phyloP scores from a whole-genome alignment of 2,113 vertebrate species.

The Lonchura striata region DNA sequence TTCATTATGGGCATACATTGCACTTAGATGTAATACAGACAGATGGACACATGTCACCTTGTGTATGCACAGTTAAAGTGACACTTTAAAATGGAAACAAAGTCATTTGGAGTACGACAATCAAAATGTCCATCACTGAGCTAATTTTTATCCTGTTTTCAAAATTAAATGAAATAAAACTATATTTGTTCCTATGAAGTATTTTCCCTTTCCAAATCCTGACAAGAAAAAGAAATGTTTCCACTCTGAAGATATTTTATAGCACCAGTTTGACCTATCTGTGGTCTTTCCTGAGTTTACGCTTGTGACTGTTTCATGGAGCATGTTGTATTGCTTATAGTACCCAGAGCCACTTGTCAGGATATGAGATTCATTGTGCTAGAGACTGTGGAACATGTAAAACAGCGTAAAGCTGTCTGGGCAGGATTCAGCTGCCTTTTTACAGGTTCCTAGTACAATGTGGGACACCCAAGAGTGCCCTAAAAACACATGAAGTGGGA shows the following conservation, averaged over 20 bases:
- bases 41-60: not conserved
- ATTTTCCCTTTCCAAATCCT: not conserved
- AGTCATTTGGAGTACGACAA: not conserved
- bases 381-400: not conserved
- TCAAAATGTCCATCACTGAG: not conserved
- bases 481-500: not conserved
- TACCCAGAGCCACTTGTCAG: not conserved
- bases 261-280: not conserved
- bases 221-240: not conserved
- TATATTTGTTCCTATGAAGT: not conserved
- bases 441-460: not conserved
- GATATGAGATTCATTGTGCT: not conserved
- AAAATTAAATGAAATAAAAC: not conserved
- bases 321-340: not conserved
- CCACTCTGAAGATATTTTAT: not conserved
- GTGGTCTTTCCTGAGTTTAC: not conserved
- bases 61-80: conserved; percentile 4
- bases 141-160: not conserved
- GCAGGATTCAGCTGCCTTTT: conserved; percentile 5
- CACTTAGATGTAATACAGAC: not conserved
- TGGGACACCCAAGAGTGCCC: not conserved
- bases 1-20: not conserved
- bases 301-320: not conserved
- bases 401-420: not conserved
- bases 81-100: conserved; percentile 31